Conservation (phyloP, 2,113 vertebrate species). For the Eurypyga helias region DNA sequence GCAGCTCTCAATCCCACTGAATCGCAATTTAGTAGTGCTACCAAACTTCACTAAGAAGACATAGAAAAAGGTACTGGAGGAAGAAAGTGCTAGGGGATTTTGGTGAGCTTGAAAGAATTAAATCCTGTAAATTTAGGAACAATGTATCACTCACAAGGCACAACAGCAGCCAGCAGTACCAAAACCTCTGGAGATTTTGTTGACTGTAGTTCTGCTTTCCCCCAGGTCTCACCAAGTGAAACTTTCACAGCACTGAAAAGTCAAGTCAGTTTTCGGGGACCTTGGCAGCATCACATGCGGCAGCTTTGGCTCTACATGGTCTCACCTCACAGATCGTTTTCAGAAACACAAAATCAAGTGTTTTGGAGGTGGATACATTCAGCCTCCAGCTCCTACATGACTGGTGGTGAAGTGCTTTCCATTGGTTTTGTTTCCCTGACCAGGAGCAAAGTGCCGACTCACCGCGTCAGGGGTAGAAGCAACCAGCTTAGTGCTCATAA, state of each 20-base stretch:
- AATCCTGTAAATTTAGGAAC: neutral
- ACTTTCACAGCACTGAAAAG: rapidly evolving
- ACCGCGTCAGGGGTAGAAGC: neutral
- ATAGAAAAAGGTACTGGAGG: rapidly evolving
- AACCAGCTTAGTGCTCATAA: neutral
- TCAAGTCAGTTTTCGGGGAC: rapidly evolving
- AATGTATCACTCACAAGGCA: rapidly evolving
- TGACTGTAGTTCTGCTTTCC: rapidly evolving
- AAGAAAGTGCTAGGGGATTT: neutral
- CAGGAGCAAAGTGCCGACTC: neutral
- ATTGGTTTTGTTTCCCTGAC: rapidly evolving
- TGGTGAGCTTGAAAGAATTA: neutral
- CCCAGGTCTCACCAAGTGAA: neutral
- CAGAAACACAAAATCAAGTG: neutral
- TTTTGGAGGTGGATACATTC: neutral
- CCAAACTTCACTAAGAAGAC: neutral
- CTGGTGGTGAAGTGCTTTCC: neutral
- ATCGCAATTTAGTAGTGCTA: rapidly evolving
- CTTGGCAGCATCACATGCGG: rapidly evolving
- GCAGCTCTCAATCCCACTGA: neutral
- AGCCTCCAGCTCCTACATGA: neutral
- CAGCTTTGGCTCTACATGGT: neutral
- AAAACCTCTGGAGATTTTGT: rapidly evolving
- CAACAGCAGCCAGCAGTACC: neutral
- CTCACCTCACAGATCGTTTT: neutral